phyloP scores from a whole-genome alignment of 1,140 invertebrate species.

The Araneus ventricosus region DNA sequence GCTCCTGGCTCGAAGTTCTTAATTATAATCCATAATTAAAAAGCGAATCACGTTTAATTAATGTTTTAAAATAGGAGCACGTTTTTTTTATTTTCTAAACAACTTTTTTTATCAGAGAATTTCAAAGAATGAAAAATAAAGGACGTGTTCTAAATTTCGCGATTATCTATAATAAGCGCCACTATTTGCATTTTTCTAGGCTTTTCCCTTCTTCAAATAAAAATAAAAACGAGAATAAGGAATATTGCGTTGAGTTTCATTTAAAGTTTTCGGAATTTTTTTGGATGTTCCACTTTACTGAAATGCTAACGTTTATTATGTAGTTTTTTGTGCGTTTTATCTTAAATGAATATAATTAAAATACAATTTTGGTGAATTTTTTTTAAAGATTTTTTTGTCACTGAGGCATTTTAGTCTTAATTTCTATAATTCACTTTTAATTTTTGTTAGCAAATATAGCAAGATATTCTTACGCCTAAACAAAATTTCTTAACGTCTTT shows the following conservation, averaged over 20 bases:
- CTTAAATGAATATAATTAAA: too few species aligned
- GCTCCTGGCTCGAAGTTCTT: conserved; percentile 3
- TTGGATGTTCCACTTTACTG: too few species aligned
- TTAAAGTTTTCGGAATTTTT: not conserved
- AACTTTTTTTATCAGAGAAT: not conserved
- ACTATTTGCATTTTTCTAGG: not conserved
- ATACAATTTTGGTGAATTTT: too few species aligned
- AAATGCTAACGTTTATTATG: too few species aligned
- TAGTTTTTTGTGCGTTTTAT: too few species aligned
- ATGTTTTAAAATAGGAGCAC: conserved; percentile 28
- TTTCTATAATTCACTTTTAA: too few species aligned
- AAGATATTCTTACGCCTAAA: too few species aligned
- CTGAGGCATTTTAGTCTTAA: too few species aligned
- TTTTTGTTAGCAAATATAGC: too few species aligned
- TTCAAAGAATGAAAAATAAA: not conserved
- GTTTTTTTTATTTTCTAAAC: not conserved
- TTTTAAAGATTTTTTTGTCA: too few species aligned
- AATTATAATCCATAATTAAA: conserved; percentile 51
- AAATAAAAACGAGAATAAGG: not conserved
- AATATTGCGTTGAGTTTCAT: not conserved
- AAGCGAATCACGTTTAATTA: conserved; percentile 32
- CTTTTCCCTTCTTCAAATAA: too few species aligned
- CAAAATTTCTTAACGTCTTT: too few species aligned
- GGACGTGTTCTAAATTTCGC: not conserved
- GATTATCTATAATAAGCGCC: not conserved